Evolutionary conservation across 2,113 vertebrate species (phyloP), one percentile per base, ranked within the genome.

Genomic region (Saguinus midas): DNA sequence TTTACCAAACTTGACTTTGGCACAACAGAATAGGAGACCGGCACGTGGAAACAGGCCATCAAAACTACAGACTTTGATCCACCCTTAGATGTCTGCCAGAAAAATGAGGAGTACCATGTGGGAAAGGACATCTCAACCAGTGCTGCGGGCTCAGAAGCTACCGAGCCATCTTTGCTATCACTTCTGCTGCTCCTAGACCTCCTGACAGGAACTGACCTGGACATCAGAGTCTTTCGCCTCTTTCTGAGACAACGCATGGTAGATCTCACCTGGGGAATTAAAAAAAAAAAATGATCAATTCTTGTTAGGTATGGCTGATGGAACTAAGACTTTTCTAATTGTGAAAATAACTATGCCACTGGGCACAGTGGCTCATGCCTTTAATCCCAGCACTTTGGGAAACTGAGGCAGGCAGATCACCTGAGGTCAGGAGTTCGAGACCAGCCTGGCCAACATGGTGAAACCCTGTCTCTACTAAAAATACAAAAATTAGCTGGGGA

Each of bases 171-270:
- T 57, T 1, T 16, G 43, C 13, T 61, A 58, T n/a, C 48, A 58
- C 40, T 57, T 64, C 8, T 48, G 32, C 1, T 27, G 40, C 57
- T 90, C 78, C 61, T 55, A 48, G 61, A 84, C 37, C 5, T 43
- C 61, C 61, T 55, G 27, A 43, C 43, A 81, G 52, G n/a, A 57
- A 94, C 61, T 35, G 35, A 98, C 98, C 98, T 98, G 85, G 61
- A 98, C 3, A 61, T 97, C 91, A 0, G 92, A 68, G 5, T 97
- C 95, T 25, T 94, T 58, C 1, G 96, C 96, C 64, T 98, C 98
- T 40, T 98, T 90, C 50, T 92, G 96, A 86, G 98, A 94, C 57
- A 98, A 48, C 13, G 88, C 64, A 37, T 17, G 92, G 93, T 97
- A 98, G 95, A 97, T 57, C 25, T 57, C 75, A 86, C 75, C 98